phyloP scores from a whole-genome alignment of 1,140 invertebrate species.

The Eciton burchellii region DNA sequence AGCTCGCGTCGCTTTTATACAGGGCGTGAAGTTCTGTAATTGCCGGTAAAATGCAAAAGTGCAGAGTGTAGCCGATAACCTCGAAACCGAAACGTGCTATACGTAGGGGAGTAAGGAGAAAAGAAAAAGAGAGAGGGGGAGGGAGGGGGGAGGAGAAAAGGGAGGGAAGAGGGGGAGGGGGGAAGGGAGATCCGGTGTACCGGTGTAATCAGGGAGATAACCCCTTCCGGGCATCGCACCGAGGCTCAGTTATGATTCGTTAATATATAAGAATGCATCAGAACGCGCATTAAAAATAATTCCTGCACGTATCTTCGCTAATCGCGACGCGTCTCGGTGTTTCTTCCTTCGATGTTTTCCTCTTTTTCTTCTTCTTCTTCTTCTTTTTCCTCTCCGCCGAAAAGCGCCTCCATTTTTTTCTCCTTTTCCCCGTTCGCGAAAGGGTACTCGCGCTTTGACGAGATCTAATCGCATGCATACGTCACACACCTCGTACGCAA shows the following conservation, averaged over 20 bases:
- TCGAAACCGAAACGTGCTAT: conserved; percentile 71
- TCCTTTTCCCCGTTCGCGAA: too few species aligned
- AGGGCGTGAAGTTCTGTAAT: conserved; percentile 76
- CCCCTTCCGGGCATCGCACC: conserved; percentile 70
- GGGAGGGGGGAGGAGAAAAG: not conserved
- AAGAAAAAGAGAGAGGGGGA: not conserved
- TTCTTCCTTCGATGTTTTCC: too few species aligned
- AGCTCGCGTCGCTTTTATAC: conserved; percentile 79
- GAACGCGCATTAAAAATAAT: conserved; percentile 55
- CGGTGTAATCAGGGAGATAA: conserved; percentile 78
- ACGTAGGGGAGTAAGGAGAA: not conserved
- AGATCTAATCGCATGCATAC: not conserved
- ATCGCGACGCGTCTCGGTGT: too few species aligned
- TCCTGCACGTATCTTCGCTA: not conserved
- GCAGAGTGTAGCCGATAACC: conserved; percentile 80
- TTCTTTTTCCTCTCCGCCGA: too few species aligned
- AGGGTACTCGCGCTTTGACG: too few species aligned
- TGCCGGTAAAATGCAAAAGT: conserved; percentile 74
- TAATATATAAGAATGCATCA: conserved; percentile 6
- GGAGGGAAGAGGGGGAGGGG: not conserved
- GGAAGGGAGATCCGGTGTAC: not conserved
- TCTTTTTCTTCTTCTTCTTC: too few species aligned
- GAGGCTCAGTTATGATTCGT: not conserved
- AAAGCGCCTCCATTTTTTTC: too few species aligned
- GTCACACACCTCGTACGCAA: not conserved